Conservation (phyloP, 2,113 vertebrate species). For the Tympanuchus pallidicinctus region DNA sequence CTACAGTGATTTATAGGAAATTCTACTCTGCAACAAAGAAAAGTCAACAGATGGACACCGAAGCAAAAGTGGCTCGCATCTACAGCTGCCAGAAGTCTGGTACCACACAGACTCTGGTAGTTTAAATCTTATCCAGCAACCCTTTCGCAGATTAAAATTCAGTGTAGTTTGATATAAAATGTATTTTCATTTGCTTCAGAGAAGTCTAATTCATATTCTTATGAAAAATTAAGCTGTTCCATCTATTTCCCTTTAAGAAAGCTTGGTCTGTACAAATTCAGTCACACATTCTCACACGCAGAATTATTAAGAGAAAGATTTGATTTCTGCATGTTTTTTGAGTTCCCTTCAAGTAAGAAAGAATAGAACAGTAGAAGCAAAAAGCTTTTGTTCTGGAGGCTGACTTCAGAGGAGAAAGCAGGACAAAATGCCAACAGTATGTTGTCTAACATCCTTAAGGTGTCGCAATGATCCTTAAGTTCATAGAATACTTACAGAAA, state of each 20-base stretch:
- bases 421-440: not conserved
- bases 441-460: not conserved
- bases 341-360: not conserved
- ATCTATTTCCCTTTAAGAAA: not conserved
- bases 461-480: not conserved
- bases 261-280: not conserved
- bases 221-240: not conserved
- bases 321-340: not conserved
- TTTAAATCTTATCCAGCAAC: not conserved
- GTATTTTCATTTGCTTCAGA: not conserved
- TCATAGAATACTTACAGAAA: conserved; percentile 85
- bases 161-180: not conserved
- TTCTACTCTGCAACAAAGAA: not conserved
- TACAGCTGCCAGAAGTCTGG: not conserved
- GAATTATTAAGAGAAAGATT: not conserved
- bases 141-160: not conserved
- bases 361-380: not conserved
- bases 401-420: not conserved
- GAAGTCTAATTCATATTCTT: not conserved
- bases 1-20: not conserved
- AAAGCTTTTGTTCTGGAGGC: not conserved
- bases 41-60: not conserved
- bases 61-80: not conserved
- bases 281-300: not conserved
- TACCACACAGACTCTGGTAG: not conserved